These are phyloP conservation scores for Notolabrus celidotus DNA, from an alignment of 2,797 vertebrate genomes.

Conservation along the genomic window DNA sequence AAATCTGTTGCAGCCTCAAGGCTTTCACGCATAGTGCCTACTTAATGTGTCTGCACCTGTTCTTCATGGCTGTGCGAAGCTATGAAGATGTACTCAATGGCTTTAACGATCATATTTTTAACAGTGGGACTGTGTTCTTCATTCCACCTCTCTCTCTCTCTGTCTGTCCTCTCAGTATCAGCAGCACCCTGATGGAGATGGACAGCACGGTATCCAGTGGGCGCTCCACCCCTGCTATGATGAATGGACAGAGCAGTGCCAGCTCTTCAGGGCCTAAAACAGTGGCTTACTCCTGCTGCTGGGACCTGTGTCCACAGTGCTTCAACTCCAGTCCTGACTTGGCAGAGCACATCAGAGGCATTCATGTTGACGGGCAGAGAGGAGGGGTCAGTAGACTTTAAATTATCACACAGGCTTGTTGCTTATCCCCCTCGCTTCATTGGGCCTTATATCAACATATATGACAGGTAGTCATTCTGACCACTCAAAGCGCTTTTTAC, in stretches of 20 bases:
- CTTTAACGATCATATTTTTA: conserved; percentile 1
- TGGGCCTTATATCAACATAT: no score
- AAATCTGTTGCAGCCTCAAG: conserved; percentile 37
- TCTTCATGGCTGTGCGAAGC: conserved; percentile 36
- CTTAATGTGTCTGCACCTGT: conserved; percentile 65
- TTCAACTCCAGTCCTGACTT: conserved; percentile 96
- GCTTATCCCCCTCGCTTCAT: neutral
- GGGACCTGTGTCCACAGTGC: conserved; percentile 95
- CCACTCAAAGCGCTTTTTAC: no score
- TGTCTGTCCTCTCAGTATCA: conserved; percentile 85
- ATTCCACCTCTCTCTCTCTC: neutral
- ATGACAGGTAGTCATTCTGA: neutral
- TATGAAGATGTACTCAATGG: conserved; percentile 4
- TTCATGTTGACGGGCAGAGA: conserved; percentile 96
- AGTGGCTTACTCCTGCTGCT: conserved; percentile 94
- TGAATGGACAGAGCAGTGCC: conserved; percentile 91
- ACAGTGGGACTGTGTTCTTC: conserved; percentile 1
- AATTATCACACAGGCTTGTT: neutral
- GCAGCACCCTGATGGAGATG: conserved; percentile 98
- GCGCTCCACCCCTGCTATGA: conserved; percentile 97
- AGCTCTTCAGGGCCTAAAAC: conserved; percentile 84
- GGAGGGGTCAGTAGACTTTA: conserved; percentile 90
- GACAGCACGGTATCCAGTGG: conserved; percentile 98
- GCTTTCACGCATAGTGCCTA: conserved; percentile 27
- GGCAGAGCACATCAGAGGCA: conserved; percentile 95